A percentile compares a stretch with the other conserved stretches of the same genome.
Evolutionary conservation across 2,113 vertebrate genomes (phyloP).

Genomic region (Dipodomys ordii): DNA sequence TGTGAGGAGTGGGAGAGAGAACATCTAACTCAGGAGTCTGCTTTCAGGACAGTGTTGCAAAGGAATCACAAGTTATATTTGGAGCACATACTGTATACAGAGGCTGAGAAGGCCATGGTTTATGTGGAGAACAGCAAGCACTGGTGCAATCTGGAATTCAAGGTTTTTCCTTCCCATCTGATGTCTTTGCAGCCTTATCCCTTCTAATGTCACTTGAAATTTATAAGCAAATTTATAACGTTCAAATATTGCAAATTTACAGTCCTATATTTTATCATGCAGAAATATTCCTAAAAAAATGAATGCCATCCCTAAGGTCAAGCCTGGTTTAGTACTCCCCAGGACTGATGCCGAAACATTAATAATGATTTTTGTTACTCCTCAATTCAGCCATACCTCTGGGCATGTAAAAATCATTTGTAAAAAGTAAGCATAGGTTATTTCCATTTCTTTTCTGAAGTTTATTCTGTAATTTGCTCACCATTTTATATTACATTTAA

Average conservation of each 20-base stretch:
- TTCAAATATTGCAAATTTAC: neutral
- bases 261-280: neutral
- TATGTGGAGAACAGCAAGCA: neutral
- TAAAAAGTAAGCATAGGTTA: neutral
- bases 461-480: constrained; percentile 17
- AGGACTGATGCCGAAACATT: constrained; percentile 1
- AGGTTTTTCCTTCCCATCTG: neutral
- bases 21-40: neutral
- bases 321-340: constrained; percentile 29
- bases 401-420: neutral
- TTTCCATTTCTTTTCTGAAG: constrained; percentile 9
- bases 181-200: neutral
- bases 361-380: constrained; percentile 30
- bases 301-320: neutral
- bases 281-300: constrained; percentile 36
- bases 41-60: neutral
- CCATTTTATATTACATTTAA: constrained; percentile 44
- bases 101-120: neutral
- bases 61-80: neutral
- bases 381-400: neutral
- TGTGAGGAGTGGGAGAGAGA: neutral
- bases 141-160: neutral
- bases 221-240: constrained; percentile 29
- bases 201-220: constrained; percentile 38
- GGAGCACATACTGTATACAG: neutral